Conservation (phyloP, 2,797 vertebrate species). For the Enteromius thamalakanensis region DNA sequence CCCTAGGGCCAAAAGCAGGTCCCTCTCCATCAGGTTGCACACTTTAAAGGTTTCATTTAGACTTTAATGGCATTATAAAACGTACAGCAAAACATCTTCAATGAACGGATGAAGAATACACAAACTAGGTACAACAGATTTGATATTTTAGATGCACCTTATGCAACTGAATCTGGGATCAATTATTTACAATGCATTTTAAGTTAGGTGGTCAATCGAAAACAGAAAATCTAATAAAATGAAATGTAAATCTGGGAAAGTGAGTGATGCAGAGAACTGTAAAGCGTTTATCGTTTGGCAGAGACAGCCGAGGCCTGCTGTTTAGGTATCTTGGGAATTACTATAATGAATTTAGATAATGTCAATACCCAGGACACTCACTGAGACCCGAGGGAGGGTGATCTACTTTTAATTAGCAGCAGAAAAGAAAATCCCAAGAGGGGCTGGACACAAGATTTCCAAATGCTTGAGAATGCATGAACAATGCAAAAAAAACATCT, state of each 20-base stretch:
- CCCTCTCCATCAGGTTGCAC: constrained; percentile 45
- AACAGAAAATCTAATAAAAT: background rate
- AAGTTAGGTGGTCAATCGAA: background rate
- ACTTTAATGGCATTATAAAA: background rate
- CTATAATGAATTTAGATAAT: constrained; percentile 55
- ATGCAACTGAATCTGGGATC: background rate
- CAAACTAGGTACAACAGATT: background rate
- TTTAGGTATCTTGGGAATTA: constrained; percentile 42
- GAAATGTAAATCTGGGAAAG: background rate
- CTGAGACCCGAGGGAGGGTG: constrained; percentile 31
- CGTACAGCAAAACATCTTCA: background rate
- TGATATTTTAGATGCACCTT: background rate
- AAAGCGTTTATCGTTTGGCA: constrained; percentile 38
- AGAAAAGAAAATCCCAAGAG: constrained; percentile 4
- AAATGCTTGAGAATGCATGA: background rate
- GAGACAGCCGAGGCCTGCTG: constrained; percentile 2
- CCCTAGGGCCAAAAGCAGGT: constrained; percentile 53
- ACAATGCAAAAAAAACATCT: background rate
- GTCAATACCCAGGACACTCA: constrained; percentile 40
- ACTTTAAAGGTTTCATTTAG: background rate
- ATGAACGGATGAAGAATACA: background rate
- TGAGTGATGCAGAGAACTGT: background rate
- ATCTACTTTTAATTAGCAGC: constrained; percentile 44
- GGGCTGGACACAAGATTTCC: background rate
- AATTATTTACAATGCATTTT: background rate